A percentile compares a stretch with the other conserved stretches of the same genome.
phyloP scores from a whole-genome alignment of 2,888 invertebrate species.

The Omphaloscelis lunosa region DNA sequence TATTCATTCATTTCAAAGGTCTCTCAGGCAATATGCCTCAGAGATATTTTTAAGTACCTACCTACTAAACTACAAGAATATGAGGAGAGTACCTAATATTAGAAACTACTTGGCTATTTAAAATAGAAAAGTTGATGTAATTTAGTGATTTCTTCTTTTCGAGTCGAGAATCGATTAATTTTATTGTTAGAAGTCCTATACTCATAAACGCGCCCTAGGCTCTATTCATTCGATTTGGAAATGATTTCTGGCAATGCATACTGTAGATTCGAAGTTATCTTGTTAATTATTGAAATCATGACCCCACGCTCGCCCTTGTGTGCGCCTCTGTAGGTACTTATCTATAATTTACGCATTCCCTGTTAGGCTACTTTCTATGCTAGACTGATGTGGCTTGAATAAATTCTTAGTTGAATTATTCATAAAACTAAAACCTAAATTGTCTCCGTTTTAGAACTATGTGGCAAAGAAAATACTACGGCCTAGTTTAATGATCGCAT shows the following conservation, averaged over 20 bases:
- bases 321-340: slow-evolving; percentile 19
- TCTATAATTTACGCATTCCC: slow-evolving; percentile 54
- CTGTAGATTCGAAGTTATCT: slow-evolving; percentile 36
- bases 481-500: slow-evolving; percentile 15
- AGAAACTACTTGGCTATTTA: not conserved
- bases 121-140: not conserved
- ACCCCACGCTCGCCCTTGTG: slow-evolving; percentile 11
- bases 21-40: slow-evolving; percentile 9
- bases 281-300: slow-evolving; percentile 35
- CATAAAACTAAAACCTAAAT: slow-evolving; percentile 41
- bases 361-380: slow-evolving; percentile 40
- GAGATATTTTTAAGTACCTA: not conserved
- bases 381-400: slow-evolving; percentile 49
- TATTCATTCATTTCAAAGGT: slow-evolving; percentile 42
- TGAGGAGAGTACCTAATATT: not conserved
- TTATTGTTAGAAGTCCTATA: not conserved
- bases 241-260: slow-evolving; percentile 10
- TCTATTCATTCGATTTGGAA: slow-evolving; percentile 7
- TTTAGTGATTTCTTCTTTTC: not conserved
- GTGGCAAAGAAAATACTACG: slow-evolving; percentile 19
- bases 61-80: not conserved
- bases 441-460: slow-evolving; percentile 35
- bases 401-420: slow-evolving; percentile 52
- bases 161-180: not conserved
- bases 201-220: not conserved